These are phyloP conservation scores for Lasioglossum zephyrum DNA, from an alignment of 2,888 invertebrate genomes.

Conservation along the genomic window DNA sequence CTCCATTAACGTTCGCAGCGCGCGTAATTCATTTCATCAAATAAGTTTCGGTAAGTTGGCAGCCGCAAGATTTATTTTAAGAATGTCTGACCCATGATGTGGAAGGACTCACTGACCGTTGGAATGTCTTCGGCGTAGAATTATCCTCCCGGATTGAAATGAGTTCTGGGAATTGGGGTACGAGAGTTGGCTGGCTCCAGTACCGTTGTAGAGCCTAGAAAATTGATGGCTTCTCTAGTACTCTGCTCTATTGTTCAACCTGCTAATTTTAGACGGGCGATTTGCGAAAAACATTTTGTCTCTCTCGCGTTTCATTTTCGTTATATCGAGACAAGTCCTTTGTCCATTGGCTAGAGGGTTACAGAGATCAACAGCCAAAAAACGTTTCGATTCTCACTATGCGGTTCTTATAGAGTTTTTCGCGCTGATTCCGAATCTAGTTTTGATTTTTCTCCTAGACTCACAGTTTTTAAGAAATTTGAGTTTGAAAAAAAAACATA, in stretches of 20 bases:
- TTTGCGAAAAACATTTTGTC: slow-evolving; percentile 33
- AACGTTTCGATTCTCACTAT: no score
- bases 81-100: slow-evolving; percentile 56
- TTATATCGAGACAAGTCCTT: neutral
- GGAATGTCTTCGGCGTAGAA: slow-evolving; percentile 67
- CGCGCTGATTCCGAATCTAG: no score
- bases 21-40: slow-evolving; percentile 42
- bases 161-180: slow-evolving; percentile 68
- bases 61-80: slow-evolving; percentile 57
- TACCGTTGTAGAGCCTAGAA: slow-evolving; percentile 60
- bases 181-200: slow-evolving; percentile 56
- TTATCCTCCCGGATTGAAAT: slow-evolving; percentile 69
- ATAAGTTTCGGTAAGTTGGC: slow-evolving; percentile 43
- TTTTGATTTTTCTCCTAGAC: no score
- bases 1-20: neutral
- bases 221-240: slow-evolving; percentile 66
- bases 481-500: no score
- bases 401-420: no score
- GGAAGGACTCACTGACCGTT: slow-evolving; percentile 62
- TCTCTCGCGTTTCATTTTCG: neutral
- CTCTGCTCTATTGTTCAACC: slow-evolving; percentile 55
- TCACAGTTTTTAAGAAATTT: no score
- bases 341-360: neutral
- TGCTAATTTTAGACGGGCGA: slow-evolving; percentile 62
- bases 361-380: no score